Percentiles rank a stretch among this genome's conserved stretches.
These are phyloP conservation scores for Eristalis pertinax DNA, from an alignment of 2,888 invertebrate genomes.

Conservation along the genomic window DNA sequence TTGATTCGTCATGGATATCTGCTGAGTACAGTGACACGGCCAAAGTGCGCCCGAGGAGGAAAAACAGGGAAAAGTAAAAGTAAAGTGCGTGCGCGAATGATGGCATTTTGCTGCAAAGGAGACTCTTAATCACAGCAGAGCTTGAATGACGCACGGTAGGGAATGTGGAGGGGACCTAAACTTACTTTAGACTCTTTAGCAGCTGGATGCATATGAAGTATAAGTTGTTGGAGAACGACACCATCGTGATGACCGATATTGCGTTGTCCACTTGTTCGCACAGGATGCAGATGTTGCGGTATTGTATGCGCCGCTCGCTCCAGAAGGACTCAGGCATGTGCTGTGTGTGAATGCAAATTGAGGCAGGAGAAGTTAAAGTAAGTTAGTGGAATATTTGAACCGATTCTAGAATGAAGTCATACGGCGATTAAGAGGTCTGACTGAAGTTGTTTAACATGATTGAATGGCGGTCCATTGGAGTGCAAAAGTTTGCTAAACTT, in stretches of 20 bases:
- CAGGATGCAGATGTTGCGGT: slow-evolving; percentile 82
- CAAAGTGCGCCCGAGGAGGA: slow-evolving; percentile 83
- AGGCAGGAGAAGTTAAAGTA: too few relatives aligned
- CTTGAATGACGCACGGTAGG: neutral
- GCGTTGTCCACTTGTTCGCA: slow-evolving; percentile 82
- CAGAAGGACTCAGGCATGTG: slow-evolving; percentile 81
- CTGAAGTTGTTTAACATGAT: too few relatives aligned
- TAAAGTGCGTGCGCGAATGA: slow-evolving; percentile 82
- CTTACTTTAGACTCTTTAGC: slow-evolving; percentile 82
- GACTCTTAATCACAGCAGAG: neutral
- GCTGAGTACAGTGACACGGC: slow-evolving; percentile 84
- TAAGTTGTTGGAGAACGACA: slow-evolving; percentile 84
- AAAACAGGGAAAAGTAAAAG: slow-evolving; percentile 84
- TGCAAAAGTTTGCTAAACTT: too few relatives aligned
- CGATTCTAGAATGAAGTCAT: too few relatives aligned
- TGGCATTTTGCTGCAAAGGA: slow-evolving; percentile 77
- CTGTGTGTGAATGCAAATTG: slow-evolving; percentile 61
- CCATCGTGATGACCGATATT: slow-evolving; percentile 82
- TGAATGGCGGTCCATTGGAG: too few relatives aligned
- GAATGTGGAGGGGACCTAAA: neutral
- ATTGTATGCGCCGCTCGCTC: slow-evolving; percentile 83
- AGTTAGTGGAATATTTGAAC: too few relatives aligned
- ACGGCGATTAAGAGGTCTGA: too few relatives aligned
- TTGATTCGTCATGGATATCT: slow-evolving; percentile 83
- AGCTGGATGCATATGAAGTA: slow-evolving; percentile 84